phyloP scores from a whole-genome alignment of 1,140 invertebrate genomes.

The Saccostrea glomerata region DNA sequence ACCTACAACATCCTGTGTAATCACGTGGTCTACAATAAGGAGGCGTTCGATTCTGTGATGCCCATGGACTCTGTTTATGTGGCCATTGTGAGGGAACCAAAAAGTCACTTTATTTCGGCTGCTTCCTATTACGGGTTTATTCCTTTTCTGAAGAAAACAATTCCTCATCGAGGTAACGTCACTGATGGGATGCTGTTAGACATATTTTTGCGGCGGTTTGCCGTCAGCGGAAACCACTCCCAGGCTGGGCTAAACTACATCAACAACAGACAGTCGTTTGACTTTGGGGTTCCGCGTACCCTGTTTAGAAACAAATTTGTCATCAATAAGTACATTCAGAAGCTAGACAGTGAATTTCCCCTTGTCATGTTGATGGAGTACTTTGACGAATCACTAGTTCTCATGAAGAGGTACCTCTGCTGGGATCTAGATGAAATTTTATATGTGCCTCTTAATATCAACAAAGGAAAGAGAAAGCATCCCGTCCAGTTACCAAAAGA shows the following conservation, averaged over 20 bases:
- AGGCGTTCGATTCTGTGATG: conserved; percentile 61
- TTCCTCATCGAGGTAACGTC: not conserved
- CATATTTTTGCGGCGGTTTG: conserved; percentile 46
- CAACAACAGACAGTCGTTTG: conserved; percentile 69
- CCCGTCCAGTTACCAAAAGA: conserved; percentile 52
- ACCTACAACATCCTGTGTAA: conserved; percentile 67
- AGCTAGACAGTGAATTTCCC: conserved; percentile 66
- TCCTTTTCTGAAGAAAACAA: conserved; percentile 25
- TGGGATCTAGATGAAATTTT: conserved; percentile 73
- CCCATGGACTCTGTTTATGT: conserved; percentile 66
- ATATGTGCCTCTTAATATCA: conserved; percentile 68
- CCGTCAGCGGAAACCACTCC: conserved; percentile 34
- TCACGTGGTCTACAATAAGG: conserved; percentile 65
- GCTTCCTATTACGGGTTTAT: conserved; percentile 64
- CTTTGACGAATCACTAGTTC: conserved; percentile 73
- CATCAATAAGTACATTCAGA: conserved; percentile 60
- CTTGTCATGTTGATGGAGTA: conserved; percentile 72
- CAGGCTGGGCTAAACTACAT: conserved; percentile 51
- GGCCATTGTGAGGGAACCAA: conserved; percentile 69
- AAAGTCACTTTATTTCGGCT: conserved; percentile 68
- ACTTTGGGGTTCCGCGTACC: conserved; percentile 63
- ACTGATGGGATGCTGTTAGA: not conserved
- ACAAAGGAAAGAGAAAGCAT: conserved; percentile 52
- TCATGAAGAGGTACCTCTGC: conserved; percentile 69
- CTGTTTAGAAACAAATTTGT: conserved; percentile 56